Conservation (phyloP, 2,797 vertebrate species). For the Scleropages formosus region DNA sequence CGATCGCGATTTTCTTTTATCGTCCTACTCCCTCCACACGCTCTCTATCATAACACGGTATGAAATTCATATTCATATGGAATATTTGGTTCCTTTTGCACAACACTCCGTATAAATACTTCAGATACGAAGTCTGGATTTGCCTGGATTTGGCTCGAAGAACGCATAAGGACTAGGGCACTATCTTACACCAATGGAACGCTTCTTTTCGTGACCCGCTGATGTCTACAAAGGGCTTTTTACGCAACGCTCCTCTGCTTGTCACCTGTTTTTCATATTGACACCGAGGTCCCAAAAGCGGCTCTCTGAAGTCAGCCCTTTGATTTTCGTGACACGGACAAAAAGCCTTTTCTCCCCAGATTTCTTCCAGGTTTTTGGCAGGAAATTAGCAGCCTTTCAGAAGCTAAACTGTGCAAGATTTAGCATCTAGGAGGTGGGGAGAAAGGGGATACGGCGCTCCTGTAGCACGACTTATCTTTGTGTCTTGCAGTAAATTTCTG, state of each 20-base stretch:
- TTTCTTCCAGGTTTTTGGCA: conserved; percentile 71
- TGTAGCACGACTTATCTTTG: conserved; percentile 7
- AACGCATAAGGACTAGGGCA: conserved; percentile 42
- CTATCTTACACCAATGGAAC: conserved; percentile 51
- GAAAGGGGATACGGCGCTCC: conserved; percentile 68
- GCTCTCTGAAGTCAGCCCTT: conserved; percentile 52
- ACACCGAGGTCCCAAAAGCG: conserved; percentile 58
- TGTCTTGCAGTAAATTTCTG: conserved; percentile 15
- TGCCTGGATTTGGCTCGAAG: too few species aligned
- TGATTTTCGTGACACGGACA: conserved; percentile 59
- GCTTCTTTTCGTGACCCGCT: conserved; percentile 56
- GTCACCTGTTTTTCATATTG: conserved; percentile 76
- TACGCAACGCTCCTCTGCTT: conserved; percentile 62
- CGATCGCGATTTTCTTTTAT: too few species aligned
- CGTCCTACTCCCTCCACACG: too few species aligned
- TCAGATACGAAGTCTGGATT: too few species aligned
- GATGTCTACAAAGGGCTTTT: conserved; percentile 62
- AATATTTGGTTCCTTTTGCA: too few species aligned
- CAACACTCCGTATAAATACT: too few species aligned
- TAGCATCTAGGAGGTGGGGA: conserved; percentile 67
- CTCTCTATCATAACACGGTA: too few species aligned
- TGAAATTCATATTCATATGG: too few species aligned
- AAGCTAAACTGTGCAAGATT: conserved; percentile 70
- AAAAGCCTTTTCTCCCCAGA: conserved; percentile 55
- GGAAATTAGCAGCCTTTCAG: conserved; percentile 66